A percentile compares a stretch with the other conserved stretches of the same genome.
These are phyloP conservation scores for Drosophila phalerata DNA, from an alignment of 2,888 invertebrate species.

Conservation along the genomic window DNA sequence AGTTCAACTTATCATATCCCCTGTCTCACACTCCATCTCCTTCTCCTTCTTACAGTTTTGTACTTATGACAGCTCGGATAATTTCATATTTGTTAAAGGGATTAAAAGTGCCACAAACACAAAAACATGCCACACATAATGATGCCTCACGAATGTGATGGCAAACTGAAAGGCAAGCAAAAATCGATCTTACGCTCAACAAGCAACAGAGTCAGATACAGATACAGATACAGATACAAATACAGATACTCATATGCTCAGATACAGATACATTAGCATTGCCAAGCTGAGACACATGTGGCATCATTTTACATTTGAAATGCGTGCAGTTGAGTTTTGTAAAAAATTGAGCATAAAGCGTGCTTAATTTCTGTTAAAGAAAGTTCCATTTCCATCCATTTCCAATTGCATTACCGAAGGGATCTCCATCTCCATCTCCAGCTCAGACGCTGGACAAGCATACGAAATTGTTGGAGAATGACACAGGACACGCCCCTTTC, in stretches of 20 bases:
- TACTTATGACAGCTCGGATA: conserved; percentile 64
- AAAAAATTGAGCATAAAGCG: conserved; percentile 80
- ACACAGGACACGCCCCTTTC: conserved; percentile 65
- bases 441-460: conserved; percentile 74
- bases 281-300: conserved; percentile 61
- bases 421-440: conserved; percentile 37
- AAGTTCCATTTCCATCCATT: conserved; percentile 61
- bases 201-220: conserved; percentile 21
- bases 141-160: conserved; percentile 32
- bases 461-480: conserved; percentile 74
- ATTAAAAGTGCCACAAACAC: conserved; percentile 44
- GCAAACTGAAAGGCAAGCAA: conserved; percentile 67
- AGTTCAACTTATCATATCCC: conserved; percentile 17
- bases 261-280: conserved; percentile 34
- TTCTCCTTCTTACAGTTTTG: neutral
- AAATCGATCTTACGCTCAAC: conserved; percentile 72
- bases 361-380: conserved; percentile 73
- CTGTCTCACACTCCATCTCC: neutral
- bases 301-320: conserved; percentile 75
- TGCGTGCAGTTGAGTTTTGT: conserved; percentile 54
- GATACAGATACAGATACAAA: conserved; percentile 57
- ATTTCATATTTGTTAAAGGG: conserved; percentile 75
- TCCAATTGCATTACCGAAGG: conserved; percentile 7
- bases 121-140: conserved; percentile 42
- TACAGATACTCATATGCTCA: conserved; percentile 34